Base-by-base conservation (phyloP, 2,797 vertebrate genomes). In the Phyllotis vaccarum region DNA sequence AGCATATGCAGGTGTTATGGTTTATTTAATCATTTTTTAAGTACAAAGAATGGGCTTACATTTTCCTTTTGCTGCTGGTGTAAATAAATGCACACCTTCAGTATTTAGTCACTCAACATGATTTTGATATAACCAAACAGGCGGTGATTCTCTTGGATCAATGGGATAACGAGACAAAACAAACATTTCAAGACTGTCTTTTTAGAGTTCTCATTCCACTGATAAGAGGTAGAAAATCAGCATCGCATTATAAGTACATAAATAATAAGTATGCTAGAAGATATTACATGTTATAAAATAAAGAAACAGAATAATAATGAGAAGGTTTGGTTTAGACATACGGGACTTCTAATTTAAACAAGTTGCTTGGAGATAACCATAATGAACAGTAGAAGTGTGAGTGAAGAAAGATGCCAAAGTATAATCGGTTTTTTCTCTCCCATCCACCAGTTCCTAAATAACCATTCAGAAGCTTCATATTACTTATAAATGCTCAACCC, bases 11-110 rank as follows among this genome's bases (percentile, higher is more conserved):
- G 34, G 8, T 82, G 82, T 21, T 9, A 27, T 86, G 11, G 40
- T 78, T 86, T 94, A 86, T 58, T 60, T 60, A 94, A 89, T 11
- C 14, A 78, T 94, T 86, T 74, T n/a, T 6, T n/a, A n/a, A n/a
- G n/a, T n/a, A n/a, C n/a, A n/a, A n/a, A n/a, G n/a, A n/a, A n/a
- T n/a, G n/a, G n/a, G n/a, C n/a, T n/a, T n/a, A n/a, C n/a, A n/a
- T n/a, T 62, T 70, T 76, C 6, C 22, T 29, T 60, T 93, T 62
- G 11, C 52, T 82, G 74, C 70, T 7, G 37, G n/a, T n/a, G n/a
- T 90, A 86, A 94, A 60, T 86, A 66, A 66, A 78, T 56, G 8
- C 86, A 24, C 5, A 81, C 72, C n/a, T 4, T 89, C 74, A 40
- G 82, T 9, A 75, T 79, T 89, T 31, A 68, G n/a, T 88, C 19